A percentile compares a stretch with the other conserved stretches of the same genome.
Evolutionary conservation across 2,888 invertebrate genomes (phyloP).

Genomic region (Calameuta idolon): DNA sequence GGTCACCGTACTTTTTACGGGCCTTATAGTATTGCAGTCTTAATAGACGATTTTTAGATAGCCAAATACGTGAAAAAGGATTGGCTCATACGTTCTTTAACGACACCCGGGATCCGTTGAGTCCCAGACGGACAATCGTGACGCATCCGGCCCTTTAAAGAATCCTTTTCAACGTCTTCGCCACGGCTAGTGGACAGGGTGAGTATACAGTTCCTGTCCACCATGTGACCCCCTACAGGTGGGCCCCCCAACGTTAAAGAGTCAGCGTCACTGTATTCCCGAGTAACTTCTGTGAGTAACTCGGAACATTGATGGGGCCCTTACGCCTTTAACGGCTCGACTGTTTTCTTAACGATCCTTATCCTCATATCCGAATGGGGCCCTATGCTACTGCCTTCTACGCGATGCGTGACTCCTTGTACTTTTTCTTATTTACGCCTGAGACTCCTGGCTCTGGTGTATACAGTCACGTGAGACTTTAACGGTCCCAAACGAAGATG

Average conservation of each 20-base stretch:
- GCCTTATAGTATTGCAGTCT: neutral
- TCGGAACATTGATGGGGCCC: neutral
- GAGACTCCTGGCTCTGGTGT: neutral
- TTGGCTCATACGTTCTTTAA: neutral
- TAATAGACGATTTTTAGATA: neutral
- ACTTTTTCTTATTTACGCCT: neutral
- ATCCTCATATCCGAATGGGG: neutral
- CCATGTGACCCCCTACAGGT: conserved; percentile 52
- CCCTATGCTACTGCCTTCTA: neutral
- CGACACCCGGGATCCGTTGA: neutral
- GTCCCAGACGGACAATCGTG: neutral
- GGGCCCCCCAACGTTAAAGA: conserved; percentile 28
- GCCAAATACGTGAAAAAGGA: neutral
- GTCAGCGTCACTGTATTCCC: neutral
- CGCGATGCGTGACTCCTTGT: neutral
- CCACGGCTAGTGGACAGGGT: conserved; percentile 28
- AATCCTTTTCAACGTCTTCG: conserved; percentile 52
- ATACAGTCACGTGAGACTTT: neutral
- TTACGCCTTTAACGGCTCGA: neutral
- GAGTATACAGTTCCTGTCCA: conserved; percentile 21
- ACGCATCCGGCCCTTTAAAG: conserved; percentile 43
- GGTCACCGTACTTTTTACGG: neutral
- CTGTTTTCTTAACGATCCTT: neutral
- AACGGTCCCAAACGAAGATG: neutral
- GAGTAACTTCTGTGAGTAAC: too few relatives aligned